Percentiles rank a stretch among this genome's conserved stretches.
Evolutionary conservation across 2,113 vertebrate genomes (phyloP).

Genomic region (Elephantulus edwardii): DNA sequence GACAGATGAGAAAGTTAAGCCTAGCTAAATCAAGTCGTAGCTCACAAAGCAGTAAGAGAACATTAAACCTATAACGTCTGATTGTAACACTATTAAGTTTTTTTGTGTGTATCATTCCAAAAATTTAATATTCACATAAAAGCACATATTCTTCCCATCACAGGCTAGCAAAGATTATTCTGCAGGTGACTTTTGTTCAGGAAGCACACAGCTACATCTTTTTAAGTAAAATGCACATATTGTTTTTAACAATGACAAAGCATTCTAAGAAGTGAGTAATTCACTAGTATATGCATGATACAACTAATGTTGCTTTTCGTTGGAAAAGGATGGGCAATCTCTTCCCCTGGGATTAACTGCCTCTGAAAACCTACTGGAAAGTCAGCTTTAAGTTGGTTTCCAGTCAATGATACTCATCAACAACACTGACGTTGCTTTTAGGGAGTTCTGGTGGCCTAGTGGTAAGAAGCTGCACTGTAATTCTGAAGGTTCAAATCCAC

Average conservation of each 20-base stretch:
- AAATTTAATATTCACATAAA: neutral
- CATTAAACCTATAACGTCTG: neutral
- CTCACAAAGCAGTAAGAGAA: neutral
- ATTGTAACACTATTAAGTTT: neutral
- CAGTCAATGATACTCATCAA: no score
- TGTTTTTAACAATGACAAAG: neutral
- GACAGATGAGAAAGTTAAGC: neutral
- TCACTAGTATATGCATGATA: no score
- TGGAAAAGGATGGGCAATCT: no score
- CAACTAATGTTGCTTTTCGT: no score
- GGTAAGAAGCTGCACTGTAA: no score
- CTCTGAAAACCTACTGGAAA: no score
- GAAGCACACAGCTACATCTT: neutral
- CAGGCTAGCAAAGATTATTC: neutral
- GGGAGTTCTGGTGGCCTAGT: no score
- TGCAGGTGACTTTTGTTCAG: neutral
- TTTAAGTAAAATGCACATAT: neutral
- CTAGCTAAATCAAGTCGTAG: neutral
- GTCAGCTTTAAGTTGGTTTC: no score
- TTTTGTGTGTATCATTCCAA: neutral
- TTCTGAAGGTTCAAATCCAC: no score
- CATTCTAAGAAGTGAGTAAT: neutral
- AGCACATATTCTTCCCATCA: neutral
- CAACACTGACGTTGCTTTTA: no score
- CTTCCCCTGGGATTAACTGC: no score